phyloP scores from a whole-genome alignment of 2,113 vertebrate genomes.

The Bujurquina vittata region DNA sequence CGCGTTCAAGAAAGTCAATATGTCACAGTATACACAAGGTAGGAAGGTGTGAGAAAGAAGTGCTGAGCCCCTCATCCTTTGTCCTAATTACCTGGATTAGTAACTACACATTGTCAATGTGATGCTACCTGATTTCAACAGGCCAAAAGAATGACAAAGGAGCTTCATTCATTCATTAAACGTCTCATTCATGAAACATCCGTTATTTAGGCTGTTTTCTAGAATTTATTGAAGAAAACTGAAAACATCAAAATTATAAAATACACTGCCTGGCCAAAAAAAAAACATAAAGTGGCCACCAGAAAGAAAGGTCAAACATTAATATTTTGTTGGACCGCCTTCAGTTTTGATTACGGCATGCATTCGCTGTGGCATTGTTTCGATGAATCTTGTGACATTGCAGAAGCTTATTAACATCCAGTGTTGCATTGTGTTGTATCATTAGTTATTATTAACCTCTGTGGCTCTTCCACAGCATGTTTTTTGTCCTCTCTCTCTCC shows the following conservation, averaged over 20 bases:
- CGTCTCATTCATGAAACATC: neutral
- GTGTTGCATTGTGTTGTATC: too few species aligned
- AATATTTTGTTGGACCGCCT: too few species aligned
- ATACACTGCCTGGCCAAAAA: neutral
- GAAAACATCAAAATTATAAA: neutral
- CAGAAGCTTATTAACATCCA: too few species aligned
- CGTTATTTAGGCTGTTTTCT: neutral
- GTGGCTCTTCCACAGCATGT: too few species aligned
- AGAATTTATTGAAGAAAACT: neutral
- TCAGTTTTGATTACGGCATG: too few species aligned
- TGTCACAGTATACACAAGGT: conserved; percentile 38
- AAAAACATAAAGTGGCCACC: too few species aligned
- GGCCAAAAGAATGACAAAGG: conserved; percentile 80
- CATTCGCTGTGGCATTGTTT: too few species aligned
- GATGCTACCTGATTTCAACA: conserved; percentile 84
- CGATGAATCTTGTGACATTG: too few species aligned
- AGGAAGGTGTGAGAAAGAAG: conserved; percentile 12
- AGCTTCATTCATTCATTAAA: conserved; percentile 61
- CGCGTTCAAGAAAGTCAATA: conserved; percentile 61
- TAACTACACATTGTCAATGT: conserved; percentile 62
- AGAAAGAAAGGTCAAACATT: too few species aligned
- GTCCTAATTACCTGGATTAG: conserved; percentile 62
- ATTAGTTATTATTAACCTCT: too few species aligned
- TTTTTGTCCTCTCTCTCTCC: too few species aligned
- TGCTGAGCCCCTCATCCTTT: conserved; percentile 14